These are phyloP conservation scores for Orussus abietinus DNA, from an alignment of 1,140 invertebrate genomes.

Conservation along the genomic window DNA sequence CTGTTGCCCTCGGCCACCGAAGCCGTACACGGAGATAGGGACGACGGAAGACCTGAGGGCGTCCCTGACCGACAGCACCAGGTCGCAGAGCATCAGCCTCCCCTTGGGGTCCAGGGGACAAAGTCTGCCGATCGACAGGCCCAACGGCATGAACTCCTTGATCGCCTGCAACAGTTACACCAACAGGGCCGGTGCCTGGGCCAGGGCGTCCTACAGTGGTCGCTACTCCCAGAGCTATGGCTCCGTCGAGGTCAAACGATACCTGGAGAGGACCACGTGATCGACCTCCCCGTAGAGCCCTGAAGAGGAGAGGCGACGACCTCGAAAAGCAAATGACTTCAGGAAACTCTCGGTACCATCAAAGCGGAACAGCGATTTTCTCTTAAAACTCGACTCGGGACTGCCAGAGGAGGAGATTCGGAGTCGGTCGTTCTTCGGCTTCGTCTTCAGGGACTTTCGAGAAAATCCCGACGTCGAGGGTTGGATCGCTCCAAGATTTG, in stretches of 20 bases:
- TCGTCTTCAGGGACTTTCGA: too few species aligned
- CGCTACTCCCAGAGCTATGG: slow-evolving; percentile 58
- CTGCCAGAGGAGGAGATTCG: too few species aligned
- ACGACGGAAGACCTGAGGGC: slow-evolving; percentile 31
- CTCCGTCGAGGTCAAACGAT: slow-evolving; percentile 52
- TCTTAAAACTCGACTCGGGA: too few species aligned
- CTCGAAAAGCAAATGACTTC: too few species aligned
- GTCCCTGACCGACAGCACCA: slow-evolving; percentile 38
- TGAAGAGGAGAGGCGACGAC: too few species aligned
- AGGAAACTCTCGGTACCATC: too few species aligned
- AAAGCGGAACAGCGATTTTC: too few species aligned
- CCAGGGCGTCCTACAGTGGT: slow-evolving; percentile 46
- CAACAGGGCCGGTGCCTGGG: slow-evolving; percentile 64
- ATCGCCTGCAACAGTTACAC: slow-evolving; percentile 74
- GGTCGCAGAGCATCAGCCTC: slow-evolving; percentile 29
- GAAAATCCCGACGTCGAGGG: too few species aligned
- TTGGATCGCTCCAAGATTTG: too few species aligned
- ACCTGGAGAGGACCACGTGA: slow-evolving; percentile 46
- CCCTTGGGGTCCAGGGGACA: slow-evolving; percentile 10
- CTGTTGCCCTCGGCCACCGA: slow-evolving; percentile 36
- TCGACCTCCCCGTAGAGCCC: too few species aligned
- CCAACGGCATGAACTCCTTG: slow-evolving; percentile 56
- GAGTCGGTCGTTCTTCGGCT: too few species aligned
- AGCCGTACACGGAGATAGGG: slow-evolving; percentile 46
- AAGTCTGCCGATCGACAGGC: slow-evolving; percentile 28